Evolutionary conservation across 2,888 invertebrate genomes (phyloP), one percentile per base, ranked within the genome.

Genomic region (Disparrhopalites patrizii): DNA sequence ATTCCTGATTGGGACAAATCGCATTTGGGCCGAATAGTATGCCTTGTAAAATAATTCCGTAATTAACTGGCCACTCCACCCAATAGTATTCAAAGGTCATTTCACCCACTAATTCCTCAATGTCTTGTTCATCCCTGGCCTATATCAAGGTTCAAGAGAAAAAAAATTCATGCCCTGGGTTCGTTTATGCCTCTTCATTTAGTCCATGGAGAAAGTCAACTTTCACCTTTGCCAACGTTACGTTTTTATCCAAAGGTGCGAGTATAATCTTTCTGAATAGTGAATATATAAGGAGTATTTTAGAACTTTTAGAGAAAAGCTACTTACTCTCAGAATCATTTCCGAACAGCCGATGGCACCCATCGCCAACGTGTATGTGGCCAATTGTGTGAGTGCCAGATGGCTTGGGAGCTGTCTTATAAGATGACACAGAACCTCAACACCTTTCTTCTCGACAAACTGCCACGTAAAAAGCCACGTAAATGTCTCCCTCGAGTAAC

Each of bases 11-110:
- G 1, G 70, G 67, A 38, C 65, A 57, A 0, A 71, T 65, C 13
- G 73, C 60, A 60, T 70, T 56, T 10, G 73, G 73, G 33, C 73
- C 71, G 31, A 55, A 73, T 2, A 73, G 10, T 40, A 73, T 60
- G 10, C 70, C 73, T 65, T 73, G 71, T 8, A 73, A 43, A 58
- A 73, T 69, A 5, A 62, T 58, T 10, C 73, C 73, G 60, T 70
- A 73, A 57, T 73, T 73, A 30, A 68, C 70, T n/a, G 73, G 73
- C 73, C 73, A 73, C 33, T 73, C 65, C 15, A 51, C 25, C 73
- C 73, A 73, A 27, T 71, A 71, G 20, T 54, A 61, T 23, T 69
- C 61, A 56, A 73, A 71, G 0, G 71, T 66, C 2, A 73, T 33
- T 62, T 73, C 73, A 13, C 66, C 73, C n/a, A 73, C 66, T 10